A percentile compares a stretch with the other conserved stretches of the same genome.
phyloP scores from a whole-genome alignment of 2,888 invertebrate genomes.

The Frankliniella intonsa region DNA sequence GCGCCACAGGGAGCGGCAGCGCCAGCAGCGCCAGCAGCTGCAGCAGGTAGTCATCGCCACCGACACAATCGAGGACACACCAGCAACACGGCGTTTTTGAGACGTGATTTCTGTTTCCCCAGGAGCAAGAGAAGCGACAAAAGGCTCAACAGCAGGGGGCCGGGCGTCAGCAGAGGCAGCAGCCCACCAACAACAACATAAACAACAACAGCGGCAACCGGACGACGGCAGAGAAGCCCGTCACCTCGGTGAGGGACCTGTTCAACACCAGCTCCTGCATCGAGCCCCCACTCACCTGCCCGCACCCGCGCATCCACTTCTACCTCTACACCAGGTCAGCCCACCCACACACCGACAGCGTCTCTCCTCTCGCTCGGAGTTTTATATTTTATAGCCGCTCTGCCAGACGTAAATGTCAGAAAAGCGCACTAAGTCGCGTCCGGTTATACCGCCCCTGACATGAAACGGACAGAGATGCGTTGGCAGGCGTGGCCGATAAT shows the following conservation, averaged over 20 bases:
- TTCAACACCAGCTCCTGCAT: constrained; percentile 78
- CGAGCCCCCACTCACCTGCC: constrained; percentile 72
- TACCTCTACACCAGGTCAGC: constrained; percentile 71
- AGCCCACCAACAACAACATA: background rate
- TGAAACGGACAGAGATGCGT: too few relatives aligned
- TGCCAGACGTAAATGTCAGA: too few relatives aligned
- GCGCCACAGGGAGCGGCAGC: background rate
- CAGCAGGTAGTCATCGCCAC: too few relatives aligned
- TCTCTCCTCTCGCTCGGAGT: too few relatives aligned
- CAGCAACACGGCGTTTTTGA: background rate
- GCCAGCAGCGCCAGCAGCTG: background rate
- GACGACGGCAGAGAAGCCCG: constrained; percentile 37
- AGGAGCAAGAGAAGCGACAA: background rate
- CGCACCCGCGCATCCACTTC: constrained; percentile 77
- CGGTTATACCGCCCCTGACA: too few relatives aligned
- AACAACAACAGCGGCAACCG: constrained; percentile 2
- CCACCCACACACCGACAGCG: background rate
- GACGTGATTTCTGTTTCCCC: background rate
- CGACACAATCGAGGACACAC: too few relatives aligned
- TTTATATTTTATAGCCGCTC: too few relatives aligned
- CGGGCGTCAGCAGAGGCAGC: background rate
- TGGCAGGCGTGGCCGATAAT: background rate
- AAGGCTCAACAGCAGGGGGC: background rate
- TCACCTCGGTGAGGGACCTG: constrained; percentile 54
- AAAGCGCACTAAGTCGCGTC: too few relatives aligned